These are phyloP conservation scores for Epinotia ramella DNA, from an alignment of 2,888 invertebrate species.

Conservation along the genomic window DNA sequence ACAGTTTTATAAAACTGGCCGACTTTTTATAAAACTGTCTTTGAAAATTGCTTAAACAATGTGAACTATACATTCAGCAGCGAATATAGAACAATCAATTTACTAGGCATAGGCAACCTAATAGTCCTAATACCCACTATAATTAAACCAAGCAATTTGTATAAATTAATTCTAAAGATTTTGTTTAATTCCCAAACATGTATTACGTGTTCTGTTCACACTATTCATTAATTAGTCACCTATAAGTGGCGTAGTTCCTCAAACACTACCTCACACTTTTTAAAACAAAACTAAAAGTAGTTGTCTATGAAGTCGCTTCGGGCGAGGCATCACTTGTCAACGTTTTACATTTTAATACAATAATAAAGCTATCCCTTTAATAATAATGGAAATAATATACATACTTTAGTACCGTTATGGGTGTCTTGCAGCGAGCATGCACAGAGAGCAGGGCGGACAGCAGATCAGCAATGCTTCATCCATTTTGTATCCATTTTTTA, in stretches of 20 bases:
- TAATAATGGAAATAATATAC: constrained; percentile 46
- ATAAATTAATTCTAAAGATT: no score
- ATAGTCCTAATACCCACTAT: no score
- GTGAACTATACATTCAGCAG: no score
- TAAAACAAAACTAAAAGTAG: constrained; percentile 22
- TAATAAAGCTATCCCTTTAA: constrained; percentile 48
- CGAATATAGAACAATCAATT: no score
- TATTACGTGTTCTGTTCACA: neutral
- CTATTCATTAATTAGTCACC: neutral
- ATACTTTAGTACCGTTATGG: constrained; percentile 48
- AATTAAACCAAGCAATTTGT: no score
- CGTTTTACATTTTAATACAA: constrained; percentile 68
- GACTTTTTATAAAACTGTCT: no score
- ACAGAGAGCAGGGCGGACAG: constrained; percentile 7
- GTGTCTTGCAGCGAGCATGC: constrained; percentile 29
- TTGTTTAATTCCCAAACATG: no score
- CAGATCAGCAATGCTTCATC: constrained; percentile 16
- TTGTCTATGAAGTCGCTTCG: constrained; percentile 24
- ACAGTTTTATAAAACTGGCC: no score
- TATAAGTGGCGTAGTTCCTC: neutral
- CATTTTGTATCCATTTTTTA: neutral
- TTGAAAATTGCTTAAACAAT: no score
- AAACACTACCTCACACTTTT: constrained; percentile 2
- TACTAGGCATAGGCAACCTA: no score
- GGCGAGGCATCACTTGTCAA: constrained; percentile 60